phyloP scores from a whole-genome alignment of 1,140 invertebrate species.

The Drosophila pseudoananassae region DNA sequence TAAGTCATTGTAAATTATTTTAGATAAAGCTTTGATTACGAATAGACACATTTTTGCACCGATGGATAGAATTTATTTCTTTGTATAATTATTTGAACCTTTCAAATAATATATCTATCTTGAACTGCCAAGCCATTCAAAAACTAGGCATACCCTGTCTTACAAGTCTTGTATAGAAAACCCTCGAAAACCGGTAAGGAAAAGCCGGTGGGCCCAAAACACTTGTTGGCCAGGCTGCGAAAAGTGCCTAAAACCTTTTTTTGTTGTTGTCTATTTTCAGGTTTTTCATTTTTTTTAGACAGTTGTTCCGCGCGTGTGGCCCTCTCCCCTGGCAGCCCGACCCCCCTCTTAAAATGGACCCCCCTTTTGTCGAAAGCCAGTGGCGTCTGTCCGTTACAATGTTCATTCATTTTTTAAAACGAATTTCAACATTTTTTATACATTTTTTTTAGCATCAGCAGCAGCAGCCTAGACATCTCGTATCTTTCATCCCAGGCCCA shows the following conservation, averaged over 20 bases:
- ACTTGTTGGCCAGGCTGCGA: constrained; percentile 38
- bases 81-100: no score
- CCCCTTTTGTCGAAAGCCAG: constrained; percentile 1
- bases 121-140: background rate
- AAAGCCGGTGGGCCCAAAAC: constrained; percentile 34
- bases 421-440: constrained; percentile 63
- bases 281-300: constrained; percentile 24
- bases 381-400: constrained; percentile 62
- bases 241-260: constrained; percentile 55
- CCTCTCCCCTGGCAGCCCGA: background rate
- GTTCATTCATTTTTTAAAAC: constrained; percentile 74
- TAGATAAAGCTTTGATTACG: no score
- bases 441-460: background rate
- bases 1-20: no score
- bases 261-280: constrained; percentile 9
- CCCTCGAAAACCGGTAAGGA: constrained; percentile 29
- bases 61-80: no score
- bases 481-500: constrained; percentile 12
- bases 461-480: no score
- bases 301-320: constrained; percentile 47
- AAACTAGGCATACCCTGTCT: constrained; percentile 5
- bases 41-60: no score
- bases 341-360: background rate
- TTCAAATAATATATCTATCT: background rate
- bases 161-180: background rate